Conservation (phyloP, 2,113 vertebrate genomes). For the Ondatra zibethicus region DNA sequence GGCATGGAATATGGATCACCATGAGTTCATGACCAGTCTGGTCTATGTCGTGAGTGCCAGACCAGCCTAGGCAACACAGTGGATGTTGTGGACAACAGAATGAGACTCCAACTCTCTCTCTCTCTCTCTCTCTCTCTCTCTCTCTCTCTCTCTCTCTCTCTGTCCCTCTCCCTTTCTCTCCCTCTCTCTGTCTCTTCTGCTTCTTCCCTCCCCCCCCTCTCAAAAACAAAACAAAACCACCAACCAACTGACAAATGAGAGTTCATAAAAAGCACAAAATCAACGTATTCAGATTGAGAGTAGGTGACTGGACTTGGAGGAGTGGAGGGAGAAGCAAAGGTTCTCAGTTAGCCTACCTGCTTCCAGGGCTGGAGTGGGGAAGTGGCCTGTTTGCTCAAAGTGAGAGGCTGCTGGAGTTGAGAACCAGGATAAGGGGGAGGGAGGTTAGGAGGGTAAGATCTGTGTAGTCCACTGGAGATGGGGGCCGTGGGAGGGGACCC, state of each 20-base stretch:
- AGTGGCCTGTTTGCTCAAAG: neutral
- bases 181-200: neutral
- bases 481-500: no score
- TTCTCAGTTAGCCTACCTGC: neutral
- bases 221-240: neutral
- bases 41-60: neutral
- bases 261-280: slow-evolving; percentile 25
- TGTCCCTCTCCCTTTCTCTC: neutral
- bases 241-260: neutral
- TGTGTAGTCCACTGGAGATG: neutral
- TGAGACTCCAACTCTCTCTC: neutral
- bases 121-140: neutral
- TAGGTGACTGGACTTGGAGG: neutral
- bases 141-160: no score
- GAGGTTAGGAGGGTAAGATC: neutral
- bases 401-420: neutral
- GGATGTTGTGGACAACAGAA: neutral
- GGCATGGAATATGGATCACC: no score
- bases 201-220: neutral
- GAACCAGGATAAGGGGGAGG: neutral
- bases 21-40: neutral
- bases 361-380: neutral
- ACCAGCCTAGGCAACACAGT: neutral
- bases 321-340: neutral
- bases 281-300: neutral